Evolutionary conservation across 2,797 vertebrate species (phyloP).

Genomic region (Steatocranus sp.): DNA sequence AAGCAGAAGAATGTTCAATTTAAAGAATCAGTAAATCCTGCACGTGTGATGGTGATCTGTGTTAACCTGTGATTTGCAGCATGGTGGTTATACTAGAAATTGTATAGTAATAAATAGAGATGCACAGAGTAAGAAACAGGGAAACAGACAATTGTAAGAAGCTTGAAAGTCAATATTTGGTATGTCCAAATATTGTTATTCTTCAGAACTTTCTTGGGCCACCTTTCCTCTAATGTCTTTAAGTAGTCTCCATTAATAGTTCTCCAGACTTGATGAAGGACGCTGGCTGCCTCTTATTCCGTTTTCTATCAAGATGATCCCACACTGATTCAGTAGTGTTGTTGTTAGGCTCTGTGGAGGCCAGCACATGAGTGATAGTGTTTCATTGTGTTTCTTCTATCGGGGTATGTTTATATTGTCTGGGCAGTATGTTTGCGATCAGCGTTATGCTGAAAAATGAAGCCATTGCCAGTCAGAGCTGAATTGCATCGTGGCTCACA

Average conservation of each 20-base stretch:
- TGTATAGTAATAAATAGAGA: not conserved
- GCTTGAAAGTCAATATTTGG: not conserved
- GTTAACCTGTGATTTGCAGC: slow-evolving; percentile 50
- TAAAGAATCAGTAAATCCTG: slow-evolving; percentile 41
- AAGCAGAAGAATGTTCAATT: slow-evolving; percentile 45
- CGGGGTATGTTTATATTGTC: not conserved
- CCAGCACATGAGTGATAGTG: not conserved
- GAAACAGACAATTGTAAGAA: not conserved
- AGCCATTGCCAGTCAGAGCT: not conserved
- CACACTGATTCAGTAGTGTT: not conserved
- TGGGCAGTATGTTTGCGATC: not conserved
- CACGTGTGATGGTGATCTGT: slow-evolving; percentile 34
- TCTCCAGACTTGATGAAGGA: not conserved
- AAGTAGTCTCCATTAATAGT: not conserved
- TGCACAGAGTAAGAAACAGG: not conserved
- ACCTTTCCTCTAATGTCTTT: not conserved
- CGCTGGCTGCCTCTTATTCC: not conserved
- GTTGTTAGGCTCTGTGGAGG: not conserved
- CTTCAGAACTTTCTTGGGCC: not conserved
- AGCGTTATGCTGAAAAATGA: not conserved
- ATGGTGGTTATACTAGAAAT: not conserved
- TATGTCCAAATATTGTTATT: not conserved
- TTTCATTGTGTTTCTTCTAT: not conserved
- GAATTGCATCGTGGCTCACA: not conserved
- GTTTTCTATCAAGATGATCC: not conserved